Evolutionary conservation across 2,888 invertebrate species (phyloP), one percentile per base, ranked within the genome.

Genomic region (Pseudanteris insignis): DNA sequence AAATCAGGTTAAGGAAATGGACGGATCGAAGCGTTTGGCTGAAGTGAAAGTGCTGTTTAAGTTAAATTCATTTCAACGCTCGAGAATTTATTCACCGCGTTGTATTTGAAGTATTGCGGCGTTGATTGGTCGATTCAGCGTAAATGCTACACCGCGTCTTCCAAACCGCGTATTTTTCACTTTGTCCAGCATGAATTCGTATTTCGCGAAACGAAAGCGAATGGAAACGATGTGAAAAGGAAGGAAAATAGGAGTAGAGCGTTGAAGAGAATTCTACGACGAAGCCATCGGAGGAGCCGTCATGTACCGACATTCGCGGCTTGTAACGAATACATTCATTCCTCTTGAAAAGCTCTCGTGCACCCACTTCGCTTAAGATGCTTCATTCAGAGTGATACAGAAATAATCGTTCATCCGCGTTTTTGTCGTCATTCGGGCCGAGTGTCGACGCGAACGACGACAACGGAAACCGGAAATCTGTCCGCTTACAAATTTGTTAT

Each of bases 301-400:
- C 58, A 53, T 63, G 50, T 47, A 40, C 53, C 54, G 54, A 51
- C 58, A 55, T 67, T 65, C 65, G 60, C 47, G 63, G 61, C 60
- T 67, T 63, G 64, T 67, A 67, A 66, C 67, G 67, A 66, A 66
- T 67, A 65, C 67, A 65, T 67, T 67, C 62, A 67, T 58, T 58
- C 48, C 58, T 15, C 48, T 44, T 28, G 53, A 38, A 58, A 54
- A 40, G 34, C 44, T 26, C 48, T 53, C 32, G 38, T 36, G 44
- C 58, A 36, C 57, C 44, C 44, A 53, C 57, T 58, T 53, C 53
- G 28, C 57, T 63, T 58, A 53, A 47, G 57, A 53, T 29, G 47
- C 47, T 53, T 48, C 62, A 63, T 57, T 53, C 51, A 47, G 28
- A 28, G 14, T 24, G 47, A 48, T 53, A 48, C 38, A 24, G 48